Conservation (phyloP, 2,113 vertebrate genomes). For the Urocitellus parryii region DNA sequence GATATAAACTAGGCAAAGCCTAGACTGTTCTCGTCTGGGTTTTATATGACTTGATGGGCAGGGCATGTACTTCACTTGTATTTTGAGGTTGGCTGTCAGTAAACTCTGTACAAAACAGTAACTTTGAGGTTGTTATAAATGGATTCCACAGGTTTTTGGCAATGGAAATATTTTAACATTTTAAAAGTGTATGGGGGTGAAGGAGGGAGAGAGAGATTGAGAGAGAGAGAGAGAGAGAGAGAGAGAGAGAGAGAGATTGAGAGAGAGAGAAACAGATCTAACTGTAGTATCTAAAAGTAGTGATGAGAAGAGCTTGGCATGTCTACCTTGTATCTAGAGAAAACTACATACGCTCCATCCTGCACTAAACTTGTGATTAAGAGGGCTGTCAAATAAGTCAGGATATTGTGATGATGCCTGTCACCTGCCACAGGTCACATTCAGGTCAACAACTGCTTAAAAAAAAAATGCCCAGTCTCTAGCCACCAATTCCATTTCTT, state of each 20-base stretch:
- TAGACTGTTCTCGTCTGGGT: neutral
- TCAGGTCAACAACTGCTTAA: neutral
- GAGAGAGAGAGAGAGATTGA: neutral
- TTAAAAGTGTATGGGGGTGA: neutral
- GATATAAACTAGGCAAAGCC: neutral
- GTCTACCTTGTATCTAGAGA: neutral
- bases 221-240: too few relatives aligned
- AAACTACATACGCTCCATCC: neutral
- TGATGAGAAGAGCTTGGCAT: neutral
- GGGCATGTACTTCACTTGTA: neutral
- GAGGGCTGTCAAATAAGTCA: neutral
- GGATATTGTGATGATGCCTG: neutral
- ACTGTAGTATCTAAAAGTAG: neutral
- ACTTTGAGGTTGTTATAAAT: slow-evolving; percentile 34
- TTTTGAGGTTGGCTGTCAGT: slow-evolving; percentile 23
- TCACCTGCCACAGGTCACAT: neutral
- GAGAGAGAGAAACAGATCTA: neutral
- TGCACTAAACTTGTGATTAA: neutral
- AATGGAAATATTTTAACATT: neutral
- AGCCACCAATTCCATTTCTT: neutral
- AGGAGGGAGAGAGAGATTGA: too few relatives aligned
- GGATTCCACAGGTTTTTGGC: neutral
- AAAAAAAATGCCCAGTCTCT: neutral
- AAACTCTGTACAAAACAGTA: neutral
- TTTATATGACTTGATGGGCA: neutral